Evolutionary conservation across 2,888 invertebrate species (phyloP).

Genomic region (Orthonychiurus folsomi): DNA sequence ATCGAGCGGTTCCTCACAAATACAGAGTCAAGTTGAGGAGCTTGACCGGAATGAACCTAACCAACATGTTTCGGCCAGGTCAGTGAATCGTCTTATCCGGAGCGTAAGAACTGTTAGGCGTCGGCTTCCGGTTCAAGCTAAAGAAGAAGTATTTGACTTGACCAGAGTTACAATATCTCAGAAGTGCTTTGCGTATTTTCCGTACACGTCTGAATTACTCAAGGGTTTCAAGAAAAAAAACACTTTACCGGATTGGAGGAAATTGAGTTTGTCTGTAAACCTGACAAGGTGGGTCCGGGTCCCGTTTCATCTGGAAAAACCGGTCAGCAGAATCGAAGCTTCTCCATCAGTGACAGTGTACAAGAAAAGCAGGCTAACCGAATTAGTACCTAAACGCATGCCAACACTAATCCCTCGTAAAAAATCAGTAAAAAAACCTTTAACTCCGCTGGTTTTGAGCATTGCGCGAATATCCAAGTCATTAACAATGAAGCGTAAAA

Average conservation of each 20-base stretch:
- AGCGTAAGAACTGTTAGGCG: constrained; percentile 9
- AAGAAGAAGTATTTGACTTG: constrained; percentile 9
- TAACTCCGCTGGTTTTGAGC: too few relatives aligned
- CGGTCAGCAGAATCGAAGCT: too few relatives aligned
- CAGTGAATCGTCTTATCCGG: constrained; percentile 15
- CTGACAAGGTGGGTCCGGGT: constrained; percentile 23
- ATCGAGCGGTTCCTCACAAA: not conserved
- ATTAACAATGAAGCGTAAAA: not conserved
- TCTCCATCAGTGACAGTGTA: too few relatives aligned
- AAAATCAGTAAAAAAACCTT: too few relatives aligned
- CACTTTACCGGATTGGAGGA: constrained; percentile 34
- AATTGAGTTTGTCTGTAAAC: constrained; percentile 19
- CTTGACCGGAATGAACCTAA: constrained; percentile 12
- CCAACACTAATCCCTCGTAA: too few relatives aligned
- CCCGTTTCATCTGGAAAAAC: not conserved
- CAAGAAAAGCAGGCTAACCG: not conserved
- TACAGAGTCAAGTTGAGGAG: not conserved
- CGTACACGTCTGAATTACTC: constrained; percentile 18
- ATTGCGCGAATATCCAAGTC: not conserved
- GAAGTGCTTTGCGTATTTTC: constrained; percentile 29
- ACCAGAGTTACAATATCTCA: constrained; percentile 19
- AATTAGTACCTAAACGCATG: not conserved
- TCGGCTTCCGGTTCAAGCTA: not conserved
- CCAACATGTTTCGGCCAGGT: constrained; percentile 16
- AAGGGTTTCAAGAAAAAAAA: constrained; percentile 4